Base-by-base conservation (phyloP, 2,113 vertebrate species). In the Coracopsis vasa region DNA sequence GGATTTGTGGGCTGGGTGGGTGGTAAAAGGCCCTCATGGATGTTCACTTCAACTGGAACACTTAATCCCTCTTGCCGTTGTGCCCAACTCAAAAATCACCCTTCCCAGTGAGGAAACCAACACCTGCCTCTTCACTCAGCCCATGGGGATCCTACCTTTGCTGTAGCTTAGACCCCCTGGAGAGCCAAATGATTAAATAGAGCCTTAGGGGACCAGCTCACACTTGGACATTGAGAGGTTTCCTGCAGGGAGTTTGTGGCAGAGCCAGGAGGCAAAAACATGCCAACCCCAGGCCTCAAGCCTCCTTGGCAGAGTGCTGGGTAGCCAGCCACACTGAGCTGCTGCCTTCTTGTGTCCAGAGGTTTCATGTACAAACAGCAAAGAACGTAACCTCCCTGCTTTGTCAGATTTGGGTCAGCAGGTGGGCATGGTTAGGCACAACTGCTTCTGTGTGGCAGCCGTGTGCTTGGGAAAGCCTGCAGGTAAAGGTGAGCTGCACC, bases 301-400 rank as follows among this genome's bases (percentile, higher is more conserved):
- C 20, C 95, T 97, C 28, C 88, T 7, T 1, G 97, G 98, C 4
- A n/a, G 88, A 41, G 96, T 16, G 84, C 13, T 3, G 31, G 50
- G 33, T 7, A 33, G 73, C 97, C 97, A 1, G 25, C 96, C 92
- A 3, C 48, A 2, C 16, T 42, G 70, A 23, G 33, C 50, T 4
- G 3, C 67, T 47, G n/a, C 74, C 75, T 44, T 60, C 95, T 98
- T 98, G 6, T 77, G 84, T 25, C 98, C 97, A n/a, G 97, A 97
- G 98, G 97, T 98, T 54, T 42, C 64, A 8, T 2, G 5, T 10
- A 17, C 42, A 54, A 60, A 65, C 14, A 64, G 31, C 42, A 64
- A 12, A 41, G 16, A 65, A 5, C 0, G 0, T 10, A 42, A 42
- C 23, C 16, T 65, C 44, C 48, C 58, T 1, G 0, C 5, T 13